Evolutionary conservation across 2,113 vertebrate genomes (phyloP).

Genomic region (Archocentrus centrarchus): DNA sequence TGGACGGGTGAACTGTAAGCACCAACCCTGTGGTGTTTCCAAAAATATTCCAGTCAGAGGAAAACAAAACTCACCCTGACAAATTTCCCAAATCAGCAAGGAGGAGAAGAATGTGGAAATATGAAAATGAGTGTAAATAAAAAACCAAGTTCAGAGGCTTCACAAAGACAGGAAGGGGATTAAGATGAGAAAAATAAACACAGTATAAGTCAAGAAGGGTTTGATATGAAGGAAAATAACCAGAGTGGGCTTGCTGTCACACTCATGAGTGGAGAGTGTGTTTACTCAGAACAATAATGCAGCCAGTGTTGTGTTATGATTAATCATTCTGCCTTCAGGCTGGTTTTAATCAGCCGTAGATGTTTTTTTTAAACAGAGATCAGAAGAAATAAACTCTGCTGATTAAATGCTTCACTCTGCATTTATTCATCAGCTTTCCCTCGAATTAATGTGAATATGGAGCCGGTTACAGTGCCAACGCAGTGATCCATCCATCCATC

Average conservation of each 20-base stretch:
- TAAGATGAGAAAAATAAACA: not conserved
- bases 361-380: not conserved
- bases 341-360: not conserved
- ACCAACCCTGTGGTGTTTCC: not conserved
- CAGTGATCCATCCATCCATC: not conserved
- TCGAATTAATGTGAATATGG: not conserved
- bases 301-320: not conserved
- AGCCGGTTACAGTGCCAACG: not conserved
- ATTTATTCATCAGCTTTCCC: not conserved
- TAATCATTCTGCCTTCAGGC: conserved; percentile 32
- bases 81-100: not conserved
- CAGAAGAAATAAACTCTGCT: not conserved
- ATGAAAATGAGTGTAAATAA: not conserved
- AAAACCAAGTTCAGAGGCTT: rapidly evolving
- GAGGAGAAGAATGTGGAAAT: not conserved
- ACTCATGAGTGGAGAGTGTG: not conserved
- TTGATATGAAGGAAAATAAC: not conserved
- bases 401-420: not conserved
- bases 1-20: not conserved
- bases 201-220: not conserved
- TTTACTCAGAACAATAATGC: not conserved
- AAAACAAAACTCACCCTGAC: not conserved
- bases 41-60: not conserved
- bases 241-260: not conserved
- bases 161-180: not conserved